Evolutionary conservation across 2,888 invertebrate species (phyloP).

Genomic region (Drosophila barbarae): DNA sequence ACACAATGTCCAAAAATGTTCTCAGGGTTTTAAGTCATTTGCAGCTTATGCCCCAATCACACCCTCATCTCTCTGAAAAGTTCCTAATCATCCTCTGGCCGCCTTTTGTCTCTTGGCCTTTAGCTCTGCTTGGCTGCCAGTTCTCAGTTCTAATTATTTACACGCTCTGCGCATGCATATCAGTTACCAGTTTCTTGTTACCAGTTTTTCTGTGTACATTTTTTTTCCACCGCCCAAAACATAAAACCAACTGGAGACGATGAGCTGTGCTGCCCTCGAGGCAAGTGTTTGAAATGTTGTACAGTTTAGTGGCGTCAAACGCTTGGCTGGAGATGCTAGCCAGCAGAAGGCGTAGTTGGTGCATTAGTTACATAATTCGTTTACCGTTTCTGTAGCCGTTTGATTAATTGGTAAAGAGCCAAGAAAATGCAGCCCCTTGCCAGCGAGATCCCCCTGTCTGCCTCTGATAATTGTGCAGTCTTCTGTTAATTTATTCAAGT

Average conservation of each 20-base stretch:
- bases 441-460: neutral
- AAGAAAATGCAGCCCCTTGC: conserved; percentile 24
- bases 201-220: conserved; percentile 15
- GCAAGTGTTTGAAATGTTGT: conserved; percentile 68
- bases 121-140: conserved; percentile 29
- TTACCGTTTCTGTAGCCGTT: conserved; percentile 64
- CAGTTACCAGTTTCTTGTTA: conserved; percentile 59
- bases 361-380: conserved; percentile 64
- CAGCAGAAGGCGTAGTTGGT: conserved; percentile 22
- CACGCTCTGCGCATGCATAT: conserved; percentile 68
- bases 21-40: neutral
- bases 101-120: conserved; percentile 43
- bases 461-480: conserved; percentile 55
- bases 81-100: conserved; percentile 56
- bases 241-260: conserved; percentile 8
- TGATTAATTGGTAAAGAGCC: conserved; percentile 59
- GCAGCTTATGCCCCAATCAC: conserved; percentile 6
- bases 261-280: conserved; percentile 31
- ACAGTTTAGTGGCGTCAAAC: conserved; percentile 66
- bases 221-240: conserved; percentile 11
- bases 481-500: conserved; percentile 64
- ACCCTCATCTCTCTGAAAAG: conserved; percentile 19
- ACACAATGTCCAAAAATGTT: neutral
- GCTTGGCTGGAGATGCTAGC: conserved; percentile 55
- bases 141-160: conserved; percentile 62